Base-by-base conservation (phyloP, 2,113 vertebrate species). In the Dryoscopus gambensis region DNA sequence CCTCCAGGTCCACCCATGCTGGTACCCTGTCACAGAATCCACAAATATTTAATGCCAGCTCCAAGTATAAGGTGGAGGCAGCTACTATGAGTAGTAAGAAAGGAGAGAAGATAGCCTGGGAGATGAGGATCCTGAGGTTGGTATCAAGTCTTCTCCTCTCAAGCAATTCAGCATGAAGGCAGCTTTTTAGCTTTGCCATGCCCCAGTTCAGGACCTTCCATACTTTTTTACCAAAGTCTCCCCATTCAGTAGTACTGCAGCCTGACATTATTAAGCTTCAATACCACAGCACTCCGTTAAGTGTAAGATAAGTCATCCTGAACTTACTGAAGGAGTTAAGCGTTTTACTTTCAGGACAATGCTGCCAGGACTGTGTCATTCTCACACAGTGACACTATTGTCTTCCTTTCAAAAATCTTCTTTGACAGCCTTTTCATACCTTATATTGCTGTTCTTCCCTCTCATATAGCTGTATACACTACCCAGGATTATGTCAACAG, bases 1-100 rank as follows among this genome's bases (percentile, higher is more conserved):
- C 98, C 98, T 97, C 98, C 98, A 87, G 98, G 98, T 63, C 98
- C 98, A 85, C 98, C 98, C 37, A 99, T 98, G 83, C 98, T 97
- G 56, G 98, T 96, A 82, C 99, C 99, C 99, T 99, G 98, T 75
- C 84, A 91, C 25, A 92, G 62, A 96, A 94, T 62, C 80, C 96
- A 96, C 86, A 96, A 82, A 92, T 5, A 92, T 13, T 96, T 87
- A 89, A 90, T 76, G 69, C 40, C 83, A 73, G 84, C 77, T 84
- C 76, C 76, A 71, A 73, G 49, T 22, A 68, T 27, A 71, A 47
- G 22, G 19, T 49, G 64, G 15, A 91, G 27, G 55, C 50, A 95
- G 67, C 37, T 65, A 79, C 33, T 17, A 37, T 2, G 8, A 91
- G 52, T 6, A 62, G 47, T 56, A 59, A 42, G 64, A 84, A 90